These are phyloP conservation scores for Heliconius congener DNA, from an alignment of 1,140 invertebrate species.

Conservation along the genomic window DNA sequence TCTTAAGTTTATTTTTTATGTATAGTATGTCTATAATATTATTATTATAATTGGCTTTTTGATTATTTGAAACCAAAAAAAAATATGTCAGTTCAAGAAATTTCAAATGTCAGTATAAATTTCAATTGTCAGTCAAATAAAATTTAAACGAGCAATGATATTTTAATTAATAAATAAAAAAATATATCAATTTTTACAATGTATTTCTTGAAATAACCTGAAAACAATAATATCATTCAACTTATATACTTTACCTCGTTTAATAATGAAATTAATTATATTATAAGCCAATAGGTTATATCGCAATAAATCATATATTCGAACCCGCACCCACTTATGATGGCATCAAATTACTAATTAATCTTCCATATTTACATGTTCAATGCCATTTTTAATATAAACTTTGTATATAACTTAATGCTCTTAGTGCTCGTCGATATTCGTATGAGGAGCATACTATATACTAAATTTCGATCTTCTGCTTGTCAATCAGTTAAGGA, in stretches of 20 bases:
- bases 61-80: background rate
- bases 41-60: background rate
- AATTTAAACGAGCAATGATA: background rate
- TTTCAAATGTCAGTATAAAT: background rate
- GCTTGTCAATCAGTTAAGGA: too few species aligned
- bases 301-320: background rate
- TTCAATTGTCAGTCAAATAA: background rate
- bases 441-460: background rate
- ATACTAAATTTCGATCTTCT: too few species aligned
- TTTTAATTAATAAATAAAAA: background rate
- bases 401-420: background rate
- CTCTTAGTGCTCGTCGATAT: background rate
- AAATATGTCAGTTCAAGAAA: background rate
- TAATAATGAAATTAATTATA: too few species aligned
- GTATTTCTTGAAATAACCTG: too few species aligned
- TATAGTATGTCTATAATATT: background rate
- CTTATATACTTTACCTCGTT: too few species aligned
- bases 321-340: background rate
- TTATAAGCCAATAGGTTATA: too few species aligned
- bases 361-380: background rate
- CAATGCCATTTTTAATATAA: background rate
- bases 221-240: too few species aligned
- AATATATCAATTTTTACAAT: too few species aligned
- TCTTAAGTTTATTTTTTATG: too few species aligned
- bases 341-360: background rate